Evolutionary conservation across 2,888 invertebrate genomes (phyloP), one percentile per base, ranked within the genome.

Genomic region (Andrena fulva): DNA sequence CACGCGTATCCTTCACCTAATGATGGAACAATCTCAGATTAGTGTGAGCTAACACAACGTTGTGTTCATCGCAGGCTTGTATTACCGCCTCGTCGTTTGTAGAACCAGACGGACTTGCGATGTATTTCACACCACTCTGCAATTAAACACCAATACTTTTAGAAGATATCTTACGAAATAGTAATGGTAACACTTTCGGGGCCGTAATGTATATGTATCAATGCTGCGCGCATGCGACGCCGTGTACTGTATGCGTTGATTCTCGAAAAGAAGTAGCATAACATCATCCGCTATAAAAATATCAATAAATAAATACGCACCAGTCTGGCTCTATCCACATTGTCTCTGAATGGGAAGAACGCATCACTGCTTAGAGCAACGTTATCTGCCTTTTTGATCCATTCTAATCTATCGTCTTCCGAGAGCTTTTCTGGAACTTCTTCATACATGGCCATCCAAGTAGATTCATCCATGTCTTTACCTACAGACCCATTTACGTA

Each of bases 281-380:
- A 10, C 20, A 24, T 27, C 20, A 24, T 24, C 27, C 4, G 4
- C 16, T 35, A 60, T 56, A 50, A 52, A 48, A 69, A 62, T 60
- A 63, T 56, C 31, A 52, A 71, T 24, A 60, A 74, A 64, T 50
- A 79, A 70, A 31, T 33, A 85, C 94, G 92, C 92, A 99, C 99
- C 96, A 98, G 96, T 87, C 96, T 95, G 64, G 99, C 99, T 85
- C 99, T 95, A 93, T 99, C 99, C 75, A 99, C 97, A 92, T 99
- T 99, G 93, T 99, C 99, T 87, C 99, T 95, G 96, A 99, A 99
- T 35, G 99, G 99, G 95, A 99, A 99, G 95, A 99, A 99, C 0
- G 99, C 99, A 94, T 99, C 99, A 0, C 99, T 99, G 20, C 98
- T 98, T 29, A 99, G 95, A 3, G 98, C 97, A 42, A 98, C 98